These are phyloP conservation scores for Tetropium fuscum DNA, from an alignment of 2,888 invertebrate species.

Conservation along the genomic window DNA sequence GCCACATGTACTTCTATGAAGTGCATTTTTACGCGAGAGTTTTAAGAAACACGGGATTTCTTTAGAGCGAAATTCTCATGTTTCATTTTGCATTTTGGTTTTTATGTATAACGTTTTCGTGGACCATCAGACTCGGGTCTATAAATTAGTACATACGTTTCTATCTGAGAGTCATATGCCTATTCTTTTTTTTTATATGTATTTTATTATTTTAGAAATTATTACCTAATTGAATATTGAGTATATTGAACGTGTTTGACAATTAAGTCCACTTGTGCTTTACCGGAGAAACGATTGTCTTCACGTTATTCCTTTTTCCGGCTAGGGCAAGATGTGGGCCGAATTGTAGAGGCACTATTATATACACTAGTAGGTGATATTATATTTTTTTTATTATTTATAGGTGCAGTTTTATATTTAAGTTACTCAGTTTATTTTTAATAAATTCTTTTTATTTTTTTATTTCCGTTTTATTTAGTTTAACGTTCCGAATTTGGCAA, in stretches of 20 bases:
- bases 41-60: not conserved
- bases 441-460: constrained; percentile 15
- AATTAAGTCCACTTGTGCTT: constrained; percentile 4
- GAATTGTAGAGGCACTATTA: constrained; percentile 3
- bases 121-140: too few relatives aligned
- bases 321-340: not conserved
- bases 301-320: constrained; percentile 5
- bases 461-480: not conserved
- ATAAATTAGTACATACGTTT: too few relatives aligned
- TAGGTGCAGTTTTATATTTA: constrained; percentile 1
- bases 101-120: too few relatives aligned
- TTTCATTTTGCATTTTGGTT: too few relatives aligned
- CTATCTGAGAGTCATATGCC: not conserved
- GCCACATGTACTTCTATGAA: too few relatives aligned
- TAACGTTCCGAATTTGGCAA: not conserved
- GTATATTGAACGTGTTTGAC: not conserved
- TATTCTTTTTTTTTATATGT: too few relatives aligned
- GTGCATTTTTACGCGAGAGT: too few relatives aligned
- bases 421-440: not conserved
- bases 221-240: not conserved
- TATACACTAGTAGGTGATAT: not conserved
- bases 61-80: not conserved
- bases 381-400: not conserved
- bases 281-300: constrained; percentile 4
- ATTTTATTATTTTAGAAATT: not conserved